Percentiles rank a stretch among this genome's conserved stretches.
Conservation (phyloP, 2,113 vertebrate species). For the Boulengeromyrus knoepffleri region DNA sequence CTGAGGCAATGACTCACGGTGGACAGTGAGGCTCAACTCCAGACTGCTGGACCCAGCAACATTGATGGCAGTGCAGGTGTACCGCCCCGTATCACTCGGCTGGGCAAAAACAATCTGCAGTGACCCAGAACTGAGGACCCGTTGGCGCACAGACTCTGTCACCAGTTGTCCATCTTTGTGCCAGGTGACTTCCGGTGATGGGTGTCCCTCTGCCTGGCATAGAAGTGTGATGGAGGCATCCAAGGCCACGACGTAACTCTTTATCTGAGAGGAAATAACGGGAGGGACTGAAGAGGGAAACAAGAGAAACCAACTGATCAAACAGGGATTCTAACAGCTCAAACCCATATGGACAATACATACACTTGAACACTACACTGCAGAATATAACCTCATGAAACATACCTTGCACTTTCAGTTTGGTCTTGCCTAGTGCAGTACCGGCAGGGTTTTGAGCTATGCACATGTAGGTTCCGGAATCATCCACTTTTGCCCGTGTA, state of each 20-base stretch:
- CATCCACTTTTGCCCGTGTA: constrained; percentile 64
- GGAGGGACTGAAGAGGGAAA: constrained; percentile 74
- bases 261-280: constrained; percentile 59
- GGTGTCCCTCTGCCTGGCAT: constrained; percentile 74
- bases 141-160: constrained; percentile 62
- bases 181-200: constrained; percentile 74
- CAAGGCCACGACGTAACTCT: constrained; percentile 57
- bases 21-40: constrained; percentile 65
- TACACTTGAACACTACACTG: background rate
- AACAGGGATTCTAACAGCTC: background rate
- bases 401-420: constrained; percentile 85
- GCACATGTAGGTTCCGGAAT: constrained; percentile 86
- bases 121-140: constrained; percentile 72
- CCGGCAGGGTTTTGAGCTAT: constrained; percentile 92
- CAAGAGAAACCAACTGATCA: background rate
- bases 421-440: constrained; percentile 87
- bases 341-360: background rate
- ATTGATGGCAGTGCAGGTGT: constrained; percentile 79
- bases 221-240: constrained; percentile 76
- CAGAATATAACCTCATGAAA: background rate
- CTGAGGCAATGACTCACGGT: constrained; percentile 59
- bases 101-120: constrained; percentile 79
- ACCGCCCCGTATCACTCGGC: constrained; percentile 68
- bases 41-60: constrained; percentile 67
- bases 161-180: constrained; percentile 72